phyloP scores from a whole-genome alignment of 2,888 invertebrate species.

The Brassicogethes aeneus region DNA sequence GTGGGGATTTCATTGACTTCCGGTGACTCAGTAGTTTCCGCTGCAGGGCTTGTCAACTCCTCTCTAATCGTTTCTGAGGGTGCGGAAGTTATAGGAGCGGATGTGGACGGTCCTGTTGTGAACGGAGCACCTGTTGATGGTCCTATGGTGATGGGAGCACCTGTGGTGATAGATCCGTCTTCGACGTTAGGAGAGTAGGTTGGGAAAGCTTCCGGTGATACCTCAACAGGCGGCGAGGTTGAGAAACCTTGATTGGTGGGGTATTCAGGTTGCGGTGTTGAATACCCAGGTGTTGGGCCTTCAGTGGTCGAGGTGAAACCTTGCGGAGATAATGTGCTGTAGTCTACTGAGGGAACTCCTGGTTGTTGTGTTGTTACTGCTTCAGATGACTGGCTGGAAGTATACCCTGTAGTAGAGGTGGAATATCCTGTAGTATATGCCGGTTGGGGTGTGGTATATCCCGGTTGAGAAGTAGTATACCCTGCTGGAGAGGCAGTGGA shows the following conservation, averaged over 20 bases:
- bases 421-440: conserved; percentile 1
- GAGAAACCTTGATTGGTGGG: not conserved
- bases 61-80: conserved; percentile 7
- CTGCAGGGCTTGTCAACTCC: conserved; percentile 9
- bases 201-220: not conserved
- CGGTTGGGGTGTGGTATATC: conserved; percentile 8
- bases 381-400: no score
- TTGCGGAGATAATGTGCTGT: not conserved
- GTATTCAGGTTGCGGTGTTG: not conserved
- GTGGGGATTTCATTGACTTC: conserved; percentile 19
- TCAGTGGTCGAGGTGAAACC: conserved; percentile 1
- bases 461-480: conserved; percentile 6
- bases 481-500: conserved; percentile 12
- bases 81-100: conserved; percentile 9
- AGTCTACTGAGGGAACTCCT: not conserved
- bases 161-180: not conserved
- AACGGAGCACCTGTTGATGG: conserved; percentile 8
- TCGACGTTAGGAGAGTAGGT: not conserved
- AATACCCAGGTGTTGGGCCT: not conserved
- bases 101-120: conserved; percentile 10
- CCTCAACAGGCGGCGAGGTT: not conserved
- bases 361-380: conserved; percentile 2
- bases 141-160: conserved; percentile 10
- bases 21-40: conserved; percentile 14
- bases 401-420: conserved; percentile 2